Evolutionary conservation across 2,113 vertebrate genomes (phyloP), one percentile per base, ranked within the genome.

Genomic region (Malaclemys terrapin): DNA sequence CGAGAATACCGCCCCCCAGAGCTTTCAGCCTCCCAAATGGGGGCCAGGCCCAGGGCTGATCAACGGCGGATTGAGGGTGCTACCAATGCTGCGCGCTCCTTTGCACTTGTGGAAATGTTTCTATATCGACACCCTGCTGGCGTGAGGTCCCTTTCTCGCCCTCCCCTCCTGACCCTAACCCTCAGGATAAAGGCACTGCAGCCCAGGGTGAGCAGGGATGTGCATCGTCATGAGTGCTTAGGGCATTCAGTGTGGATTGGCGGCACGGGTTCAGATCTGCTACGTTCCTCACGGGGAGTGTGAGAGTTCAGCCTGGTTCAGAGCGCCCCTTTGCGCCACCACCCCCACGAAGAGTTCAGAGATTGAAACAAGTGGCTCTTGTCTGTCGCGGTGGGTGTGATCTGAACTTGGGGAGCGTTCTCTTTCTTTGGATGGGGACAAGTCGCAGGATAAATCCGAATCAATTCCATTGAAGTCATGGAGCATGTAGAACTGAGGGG

Each of bases 261-360:
- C 19, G 62, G 62, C 35, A 14, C 0, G 31, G 62, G 31, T 7
- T 65, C 14, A 17, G 14, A 35, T 65, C 62, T 65, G 7, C 14
- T 65, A 2, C 6, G 14, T 35, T 65, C 29, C 13, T 8, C 13
- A 16, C 6, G 16, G 7, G 62, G 57, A 13, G 8, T 69, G 35
- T n/a, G 90, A 80, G 49, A 90, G 80, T 56, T 93, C 79, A 85
- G 65, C 53, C 29, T 90, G 49, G 17, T 80, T 91, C 65, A n/a
- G 84, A 82, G n/a, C 31, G n/a, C 31, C 88, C 50, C 42, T 65
- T 17, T 14, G 57, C 11, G 29, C 56, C 22, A 17, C 6, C 13
- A 83, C 14, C 25, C 76, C 75, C 24, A 2, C 9, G n/a, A 4
- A 57, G 35, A 29, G 89, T 85, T 42, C 59, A 54, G 29, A 53